A percentile compares a stretch with the other conserved stretches of the same genome.
These are phyloP conservation scores for Arion vulgaris DNA, from an alignment of 1,140 invertebrate genomes.

Conservation along the genomic window DNA sequence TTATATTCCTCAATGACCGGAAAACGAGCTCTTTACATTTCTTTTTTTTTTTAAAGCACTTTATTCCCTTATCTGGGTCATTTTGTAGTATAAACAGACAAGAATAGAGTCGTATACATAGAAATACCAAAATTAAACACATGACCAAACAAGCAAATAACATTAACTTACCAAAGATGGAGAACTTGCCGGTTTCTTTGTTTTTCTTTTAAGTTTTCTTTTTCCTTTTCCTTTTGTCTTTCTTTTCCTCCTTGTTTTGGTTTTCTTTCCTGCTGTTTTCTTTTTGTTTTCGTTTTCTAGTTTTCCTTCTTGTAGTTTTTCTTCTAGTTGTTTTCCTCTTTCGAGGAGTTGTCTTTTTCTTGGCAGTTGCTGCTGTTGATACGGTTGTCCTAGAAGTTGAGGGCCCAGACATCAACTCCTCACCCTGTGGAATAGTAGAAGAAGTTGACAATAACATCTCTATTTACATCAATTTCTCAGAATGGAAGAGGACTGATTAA, in stretches of 20 bases:
- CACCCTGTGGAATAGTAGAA: constrained; percentile 20
- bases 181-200: constrained; percentile 45
- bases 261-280: constrained; percentile 44
- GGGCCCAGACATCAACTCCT: background rate
- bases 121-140: too few relatives aligned
- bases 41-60: too few relatives aligned
- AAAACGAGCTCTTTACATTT: too few relatives aligned
- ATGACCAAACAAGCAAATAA: too few relatives aligned
- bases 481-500: too few relatives aligned
- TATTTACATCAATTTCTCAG: too few relatives aligned
- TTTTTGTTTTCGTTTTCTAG: constrained; percentile 39
- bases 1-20: too few relatives aligned
- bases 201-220: constrained; percentile 56
- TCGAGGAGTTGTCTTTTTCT: constrained; percentile 33
- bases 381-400: background rate
- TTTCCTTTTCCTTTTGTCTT: constrained; percentile 55
- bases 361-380: constrained; percentile 9
- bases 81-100: too few relatives aligned
- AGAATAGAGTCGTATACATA: too few relatives aligned
- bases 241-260: constrained; percentile 51
- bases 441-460: too few relatives aligned
- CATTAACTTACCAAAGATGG: constrained; percentile 12
- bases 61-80: too few relatives aligned
- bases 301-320: constrained; percentile 46
- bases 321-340: constrained; percentile 43